Evolutionary conservation across 2,113 vertebrate genomes (phyloP).

Genomic region (Caranx ignobilis): DNA sequence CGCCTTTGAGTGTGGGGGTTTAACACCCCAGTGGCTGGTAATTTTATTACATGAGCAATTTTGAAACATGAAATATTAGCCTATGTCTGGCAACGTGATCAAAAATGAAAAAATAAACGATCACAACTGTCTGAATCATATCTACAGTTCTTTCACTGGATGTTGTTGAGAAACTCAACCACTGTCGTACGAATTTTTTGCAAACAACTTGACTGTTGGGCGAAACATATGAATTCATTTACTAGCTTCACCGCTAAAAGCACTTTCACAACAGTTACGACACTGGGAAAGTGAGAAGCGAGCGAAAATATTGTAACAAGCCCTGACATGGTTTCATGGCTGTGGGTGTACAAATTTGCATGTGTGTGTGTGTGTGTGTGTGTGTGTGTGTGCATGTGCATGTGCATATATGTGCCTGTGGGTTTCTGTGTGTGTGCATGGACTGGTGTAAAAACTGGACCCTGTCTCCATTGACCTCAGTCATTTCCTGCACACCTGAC

Average conservation of each 20-base stretch:
- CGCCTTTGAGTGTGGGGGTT: slow-evolving; percentile 65
- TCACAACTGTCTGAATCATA: slow-evolving; percentile 34
- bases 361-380: slow-evolving; percentile 31
- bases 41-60: slow-evolving; percentile 59
- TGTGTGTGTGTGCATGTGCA: slow-evolving; percentile 31
- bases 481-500: slow-evolving; percentile 71
- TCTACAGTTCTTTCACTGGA: slow-evolving; percentile 20
- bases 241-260: slow-evolving; percentile 45
- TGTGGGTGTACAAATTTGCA: slow-evolving; percentile 42
- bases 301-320: slow-evolving; percentile 59
- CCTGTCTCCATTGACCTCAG: slow-evolving; percentile 70
- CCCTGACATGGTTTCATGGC: slow-evolving; percentile 46
- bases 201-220: slow-evolving; percentile 40
- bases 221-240: slow-evolving; percentile 49
- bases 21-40: slow-evolving; percentile 51
- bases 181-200: slow-evolving; percentile 38
- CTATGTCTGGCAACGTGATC: slow-evolving; percentile 31
- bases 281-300: slow-evolving; percentile 40
- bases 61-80: slow-evolving; percentile 51
- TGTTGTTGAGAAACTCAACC: slow-evolving; percentile 34
- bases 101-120: slow-evolving; percentile 21
- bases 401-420: slow-evolving; percentile 35
- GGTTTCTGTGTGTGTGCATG: slow-evolving; percentile 27
- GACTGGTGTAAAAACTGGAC: slow-evolving; percentile 67
- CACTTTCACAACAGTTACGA: slow-evolving; percentile 54